Evolutionary conservation across 2,888 invertebrate species (phyloP).

Genomic region (Andricus quercusramuli): DNA sequence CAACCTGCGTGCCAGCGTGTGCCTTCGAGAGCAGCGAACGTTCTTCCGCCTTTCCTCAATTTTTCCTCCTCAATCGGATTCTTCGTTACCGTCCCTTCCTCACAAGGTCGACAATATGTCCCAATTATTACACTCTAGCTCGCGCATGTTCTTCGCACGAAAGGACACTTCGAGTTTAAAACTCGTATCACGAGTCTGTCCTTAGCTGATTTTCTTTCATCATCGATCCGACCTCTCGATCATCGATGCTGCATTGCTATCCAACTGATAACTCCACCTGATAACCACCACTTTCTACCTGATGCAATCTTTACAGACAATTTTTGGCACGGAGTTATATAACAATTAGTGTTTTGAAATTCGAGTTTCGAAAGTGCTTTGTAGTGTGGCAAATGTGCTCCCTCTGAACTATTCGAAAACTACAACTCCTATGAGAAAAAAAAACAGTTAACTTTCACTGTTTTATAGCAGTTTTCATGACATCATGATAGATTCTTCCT

Average conservation of each 20-base stretch:
- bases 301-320: constrained; percentile 27
- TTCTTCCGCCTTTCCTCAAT: constrained; percentile 42
- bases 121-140: constrained; percentile 4
- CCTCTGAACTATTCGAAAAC: constrained; percentile 21
- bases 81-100: constrained; percentile 32
- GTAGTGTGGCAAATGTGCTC: neutral
- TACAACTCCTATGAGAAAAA: constrained; percentile 1
- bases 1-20: constrained; percentile 49
- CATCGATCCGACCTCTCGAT: constrained; percentile 39
- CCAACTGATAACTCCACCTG: constrained; percentile 33
- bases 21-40: constrained; percentile 34
- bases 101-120: constrained; percentile 36
- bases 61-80: constrained; percentile 32
- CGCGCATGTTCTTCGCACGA: constrained; percentile 18
- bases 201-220: constrained; percentile 44
- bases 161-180: constrained; percentile 32
- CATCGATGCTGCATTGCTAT: constrained; percentile 36
- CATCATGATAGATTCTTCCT: constrained; percentile 28
- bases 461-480: constrained; percentile 33
- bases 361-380: constrained; percentile 25
- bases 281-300: constrained; percentile 31
- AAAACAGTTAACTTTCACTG: constrained; percentile 31
- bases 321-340: constrained; percentile 6
- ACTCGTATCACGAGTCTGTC: constrained; percentile 41
- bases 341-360: constrained; percentile 29